Conservation (phyloP, 2,888 invertebrate genomes). For the Liodrosophila aerea region DNA sequence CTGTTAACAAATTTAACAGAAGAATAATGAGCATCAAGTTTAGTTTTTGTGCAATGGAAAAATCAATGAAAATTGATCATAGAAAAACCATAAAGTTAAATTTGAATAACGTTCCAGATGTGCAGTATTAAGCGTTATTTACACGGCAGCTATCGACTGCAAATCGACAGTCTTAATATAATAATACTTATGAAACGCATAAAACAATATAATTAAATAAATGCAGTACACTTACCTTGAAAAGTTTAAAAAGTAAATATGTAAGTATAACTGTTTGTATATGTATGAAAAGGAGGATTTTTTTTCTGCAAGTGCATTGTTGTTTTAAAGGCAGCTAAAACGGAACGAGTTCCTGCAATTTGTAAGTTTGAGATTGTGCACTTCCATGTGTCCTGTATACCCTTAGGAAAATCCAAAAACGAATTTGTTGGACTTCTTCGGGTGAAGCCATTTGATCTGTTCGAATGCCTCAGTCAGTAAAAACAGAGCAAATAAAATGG, state of each 20-base stretch:
- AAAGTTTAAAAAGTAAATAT: no score
- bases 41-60: no score
- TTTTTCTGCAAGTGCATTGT: neutral
- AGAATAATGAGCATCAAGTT: neutral
- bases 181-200: no score
- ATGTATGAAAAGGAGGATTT: no score
- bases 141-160: no score
- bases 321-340: slow-evolving; percentile 47
- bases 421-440: slow-evolving; percentile 28
- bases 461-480: slow-evolving; percentile 72
- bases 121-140: no score
- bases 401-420: slow-evolving; percentile 18
- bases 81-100: neutral
- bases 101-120: slow-evolving; percentile 1
- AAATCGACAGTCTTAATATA: no score
- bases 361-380: slow-evolving; percentile 26
- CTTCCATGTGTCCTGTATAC: slow-evolving; percentile 20
- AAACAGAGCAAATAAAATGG: slow-evolving; percentile 14
- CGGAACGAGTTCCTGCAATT: slow-evolving; percentile 48
- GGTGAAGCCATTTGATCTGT: slow-evolving; percentile 40
- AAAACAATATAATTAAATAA: no score
- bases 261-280: neutral
- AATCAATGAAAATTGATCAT: no score
- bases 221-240: no score
- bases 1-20: neutral